Conservation (phyloP, 2,113 vertebrate species). For the Mus pahari region DNA sequence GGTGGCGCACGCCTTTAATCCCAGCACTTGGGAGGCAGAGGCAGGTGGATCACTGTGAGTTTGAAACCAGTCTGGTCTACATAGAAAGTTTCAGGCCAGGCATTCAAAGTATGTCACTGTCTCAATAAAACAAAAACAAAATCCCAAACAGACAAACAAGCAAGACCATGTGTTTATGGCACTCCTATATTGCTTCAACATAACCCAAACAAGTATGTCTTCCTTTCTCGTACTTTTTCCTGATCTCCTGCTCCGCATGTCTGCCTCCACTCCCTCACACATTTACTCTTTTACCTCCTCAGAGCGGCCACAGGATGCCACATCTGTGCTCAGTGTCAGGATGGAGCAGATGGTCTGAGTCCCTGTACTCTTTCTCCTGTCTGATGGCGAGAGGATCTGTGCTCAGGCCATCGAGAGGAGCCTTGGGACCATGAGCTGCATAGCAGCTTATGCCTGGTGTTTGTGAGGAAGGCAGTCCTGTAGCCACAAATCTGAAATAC, state of each 20-base stretch:
- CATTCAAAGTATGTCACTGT: neutral
- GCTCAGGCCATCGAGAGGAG: neutral
- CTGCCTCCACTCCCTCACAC: neutral
- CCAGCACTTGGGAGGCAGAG: neutral
- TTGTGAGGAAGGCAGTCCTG: neutral
- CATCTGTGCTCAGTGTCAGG: neutral
- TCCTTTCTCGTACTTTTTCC: neutral
- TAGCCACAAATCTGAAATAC: neutral
- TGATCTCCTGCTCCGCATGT: neutral
- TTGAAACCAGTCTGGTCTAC: neutral
- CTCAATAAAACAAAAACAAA: neutral
- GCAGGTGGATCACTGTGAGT: neutral
- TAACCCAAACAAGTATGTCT: neutral
- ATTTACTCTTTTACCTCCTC: neutral
- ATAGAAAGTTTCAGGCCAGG: neutral
- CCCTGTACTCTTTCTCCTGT: accelerated
- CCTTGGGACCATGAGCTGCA: neutral
- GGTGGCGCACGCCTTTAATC: neutral
- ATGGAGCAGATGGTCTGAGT: neutral
- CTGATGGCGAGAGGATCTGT: accelerated
- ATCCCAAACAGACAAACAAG: neutral
- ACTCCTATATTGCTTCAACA: neutral
- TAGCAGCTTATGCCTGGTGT: neutral
- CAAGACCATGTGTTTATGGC: neutral
- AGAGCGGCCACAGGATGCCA: accelerated